Base-by-base conservation (phyloP, 1,140 invertebrate species). In the Pachypsylla venusta region DNA sequence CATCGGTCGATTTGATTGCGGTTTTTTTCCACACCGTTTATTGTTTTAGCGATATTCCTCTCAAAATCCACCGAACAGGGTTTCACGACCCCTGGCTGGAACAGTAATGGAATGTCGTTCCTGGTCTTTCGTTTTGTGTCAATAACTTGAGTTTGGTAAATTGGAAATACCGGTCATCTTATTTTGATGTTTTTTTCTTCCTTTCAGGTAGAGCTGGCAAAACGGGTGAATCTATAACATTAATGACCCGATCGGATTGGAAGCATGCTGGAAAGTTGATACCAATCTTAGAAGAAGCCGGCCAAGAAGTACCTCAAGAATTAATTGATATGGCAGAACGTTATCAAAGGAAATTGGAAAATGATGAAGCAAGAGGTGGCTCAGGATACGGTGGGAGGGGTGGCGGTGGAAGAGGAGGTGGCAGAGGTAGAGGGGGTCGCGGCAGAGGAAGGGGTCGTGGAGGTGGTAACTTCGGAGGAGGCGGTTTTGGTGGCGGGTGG, bases 161-260 rank as follows among this genome's bases (percentile, higher is more conserved):
- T n/a, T n/a, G n/a, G n/a, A n/a, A n/a, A n/a, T n/a, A n/a, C n/a
- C n/a, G n/a, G n/a, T n/a, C n/a, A n/a, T n/a, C n/a, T n/a, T n/a
- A n/a, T n/a, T n/a, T n/a, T n/a, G 84, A 95, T 53, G 90, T 90
- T 0, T 75, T 91, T 61, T 94, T 90, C 0, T 10, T 35, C 7
- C 22, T 48, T 19, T 19, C 42, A 48, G 92, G 92, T 1, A 76
- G 91, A 60, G 91, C 91, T 48, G 90, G 90, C 1, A 77, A 82
- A 64, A 84, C 80, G 7, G 92, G 93, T 0, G 81, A 83, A 64
- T 83, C 87, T 14, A 82, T 92, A 4, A 82, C 81, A 61, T 82
- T 84, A 64, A 79, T 98, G 61, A 88, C 92, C 0, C 76, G 83
- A 57, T 72, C 73, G 35, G 89, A 97, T 73, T 87, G 84, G 82